Conservation (phyloP, 2,888 invertebrate genomes). For the Drosophila tanythrix region DNA sequence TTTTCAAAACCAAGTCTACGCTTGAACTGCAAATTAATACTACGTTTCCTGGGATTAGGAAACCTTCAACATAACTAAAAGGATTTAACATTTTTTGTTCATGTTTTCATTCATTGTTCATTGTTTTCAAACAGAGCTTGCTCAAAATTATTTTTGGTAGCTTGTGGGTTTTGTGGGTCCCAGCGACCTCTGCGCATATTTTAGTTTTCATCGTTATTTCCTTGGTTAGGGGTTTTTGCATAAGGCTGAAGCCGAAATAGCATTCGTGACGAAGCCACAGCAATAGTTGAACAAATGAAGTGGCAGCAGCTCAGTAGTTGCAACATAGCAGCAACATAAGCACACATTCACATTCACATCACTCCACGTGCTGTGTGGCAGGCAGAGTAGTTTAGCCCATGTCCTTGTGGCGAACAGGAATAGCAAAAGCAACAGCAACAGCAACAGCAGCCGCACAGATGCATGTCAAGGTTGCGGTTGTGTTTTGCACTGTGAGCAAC, state of each 20-base stretch:
- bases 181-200: neutral
- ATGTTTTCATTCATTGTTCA: too few relatives aligned
- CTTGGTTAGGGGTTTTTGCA: constrained; percentile 34
- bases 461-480: constrained; percentile 77
- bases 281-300: constrained; percentile 58
- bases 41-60: too few relatives aligned
- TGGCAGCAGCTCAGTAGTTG: constrained; percentile 21
- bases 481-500: constrained; percentile 41
- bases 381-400: constrained; percentile 13
- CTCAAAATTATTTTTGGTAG: too few relatives aligned
- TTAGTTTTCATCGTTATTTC: constrained; percentile 12
- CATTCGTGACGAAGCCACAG: constrained; percentile 61
- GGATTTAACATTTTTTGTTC: too few relatives aligned
- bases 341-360: constrained; percentile 3
- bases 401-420: constrained; percentile 54
- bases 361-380: constrained; percentile 1
- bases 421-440: constrained; percentile 23
- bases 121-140: neutral
- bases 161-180: neutral
- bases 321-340: constrained; percentile 3
- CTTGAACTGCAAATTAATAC: too few relatives aligned
- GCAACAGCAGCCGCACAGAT: constrained; percentile 64
- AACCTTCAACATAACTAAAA: too few relatives aligned
- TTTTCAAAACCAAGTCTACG: neutral
- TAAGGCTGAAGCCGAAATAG: constrained; percentile 33